These are phyloP conservation scores for Oligia latruncula DNA, from an alignment of 2,888 invertebrate genomes.

Conservation along the genomic window DNA sequence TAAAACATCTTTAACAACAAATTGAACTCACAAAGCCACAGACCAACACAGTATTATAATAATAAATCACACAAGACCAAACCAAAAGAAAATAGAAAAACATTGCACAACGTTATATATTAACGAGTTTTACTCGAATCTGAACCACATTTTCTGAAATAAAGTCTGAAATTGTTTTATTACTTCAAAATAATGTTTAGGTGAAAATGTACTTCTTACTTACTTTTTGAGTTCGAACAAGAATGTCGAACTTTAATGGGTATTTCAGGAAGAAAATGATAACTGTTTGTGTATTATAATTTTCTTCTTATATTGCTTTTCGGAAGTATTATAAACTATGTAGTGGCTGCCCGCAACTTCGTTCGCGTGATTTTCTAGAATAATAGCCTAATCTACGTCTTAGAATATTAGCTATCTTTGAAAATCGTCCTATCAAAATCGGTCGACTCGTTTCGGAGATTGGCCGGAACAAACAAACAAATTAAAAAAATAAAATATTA, in stretches of 20 bases:
- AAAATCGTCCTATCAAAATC: no score
- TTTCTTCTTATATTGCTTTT: not conserved
- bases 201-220: not conserved
- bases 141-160: slow-evolving; percentile 13
- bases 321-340: no score
- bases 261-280: not conserved
- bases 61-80: slow-evolving; percentile 8
- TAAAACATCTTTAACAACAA: not conserved
- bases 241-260: not conserved
- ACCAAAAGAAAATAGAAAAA: slow-evolving; percentile 3
- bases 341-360: no score
- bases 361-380: no score
- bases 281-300: not conserved
- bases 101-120: slow-evolving; percentile 15
- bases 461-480: no score
- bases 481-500: no score
- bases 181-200: slow-evolving; percentile 1
- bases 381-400: no score
- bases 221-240: not conserved
- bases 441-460: no score
- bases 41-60: slow-evolving; percentile 1
- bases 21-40: not conserved
- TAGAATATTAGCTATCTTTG: no score
- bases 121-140: slow-evolving; percentile 21
- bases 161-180: slow-evolving; percentile 5